Percentiles rank a stretch among this genome's conserved stretches.
These are phyloP conservation scores for Chymomyza caudatula DNA, from an alignment of 2,888 invertebrate genomes.

Conservation along the genomic window DNA sequence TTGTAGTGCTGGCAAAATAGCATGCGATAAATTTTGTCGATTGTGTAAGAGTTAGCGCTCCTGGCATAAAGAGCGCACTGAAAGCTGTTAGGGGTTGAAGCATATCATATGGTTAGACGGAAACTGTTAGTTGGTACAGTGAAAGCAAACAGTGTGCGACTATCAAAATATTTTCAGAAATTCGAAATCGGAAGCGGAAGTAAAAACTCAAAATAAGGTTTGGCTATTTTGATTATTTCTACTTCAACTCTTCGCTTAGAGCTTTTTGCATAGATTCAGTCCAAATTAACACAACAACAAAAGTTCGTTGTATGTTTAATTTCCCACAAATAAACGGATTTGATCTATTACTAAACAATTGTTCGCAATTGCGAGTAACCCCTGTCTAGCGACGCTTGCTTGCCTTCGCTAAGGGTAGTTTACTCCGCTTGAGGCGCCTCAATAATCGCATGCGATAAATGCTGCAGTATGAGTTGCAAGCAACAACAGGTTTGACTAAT, in stretches of 20 bases:
- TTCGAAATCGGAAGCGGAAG: too few relatives aligned
- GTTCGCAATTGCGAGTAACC: neutral
- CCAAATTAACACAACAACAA: too few relatives aligned
- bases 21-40: slow-evolving; percentile 47
- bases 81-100: slow-evolving; percentile 12
- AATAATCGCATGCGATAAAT: slow-evolving; percentile 53
- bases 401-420: neutral
- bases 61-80: slow-evolving; percentile 38
- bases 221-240: too few relatives aligned
- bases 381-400: neutral
- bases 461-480: slow-evolving; percentile 31
- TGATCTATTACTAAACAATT: too few relatives aligned
- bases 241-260: too few relatives aligned
- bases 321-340: too few relatives aligned
- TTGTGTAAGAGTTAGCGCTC: neutral
- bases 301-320: too few relatives aligned
- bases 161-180: neutral
- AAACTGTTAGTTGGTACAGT: slow-evolving; percentile 16
- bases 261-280: too few relatives aligned
- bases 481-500: slow-evolving; percentile 63
- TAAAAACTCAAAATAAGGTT: too few relatives aligned
- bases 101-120: neutral
- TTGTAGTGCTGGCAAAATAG: slow-evolving; percentile 25
- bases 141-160: neutral
- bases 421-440: neutral